A percentile compares a stretch with the other conserved stretches of the same genome.
Evolutionary conservation across 2,113 vertebrate genomes (phyloP).

Genomic region (Sarotherodon lohbergeri): DNA sequence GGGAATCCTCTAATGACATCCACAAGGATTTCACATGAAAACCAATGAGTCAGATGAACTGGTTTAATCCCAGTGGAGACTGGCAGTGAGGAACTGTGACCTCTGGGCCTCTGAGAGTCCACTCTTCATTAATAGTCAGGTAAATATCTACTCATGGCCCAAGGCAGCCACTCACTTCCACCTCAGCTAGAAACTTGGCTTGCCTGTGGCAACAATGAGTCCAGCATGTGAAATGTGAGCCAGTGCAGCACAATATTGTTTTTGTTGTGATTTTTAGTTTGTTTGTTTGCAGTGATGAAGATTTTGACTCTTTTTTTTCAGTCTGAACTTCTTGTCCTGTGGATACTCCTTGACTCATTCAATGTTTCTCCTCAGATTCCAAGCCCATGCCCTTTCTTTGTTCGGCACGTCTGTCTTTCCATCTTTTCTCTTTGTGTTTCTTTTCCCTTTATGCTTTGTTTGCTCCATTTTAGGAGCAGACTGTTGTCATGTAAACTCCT

Average conservation of each 20-base stretch:
- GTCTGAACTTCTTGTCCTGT: not conserved
- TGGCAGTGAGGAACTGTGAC: not conserved
- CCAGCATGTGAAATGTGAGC: not conserved
- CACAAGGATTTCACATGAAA: not conserved
- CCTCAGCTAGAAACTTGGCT: not conserved
- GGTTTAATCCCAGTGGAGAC: not conserved
- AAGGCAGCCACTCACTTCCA: not conserved
- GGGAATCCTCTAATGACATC: not conserved
- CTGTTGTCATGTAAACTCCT: not conserved
- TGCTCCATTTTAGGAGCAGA: not conserved
- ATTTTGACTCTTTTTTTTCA: not conserved
- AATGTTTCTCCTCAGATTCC: not conserved
- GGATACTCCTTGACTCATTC: fast-evolving
- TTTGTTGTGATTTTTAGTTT: not conserved
- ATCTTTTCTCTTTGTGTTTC: not conserved
- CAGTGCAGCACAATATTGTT: not conserved
- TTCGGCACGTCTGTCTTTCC: fast-evolving
- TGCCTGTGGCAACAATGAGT: constrained; percentile 1
- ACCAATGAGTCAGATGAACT: not conserved
- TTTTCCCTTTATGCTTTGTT: not conserved
- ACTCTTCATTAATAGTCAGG: constrained; percentile 16
- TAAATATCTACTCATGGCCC: constrained; percentile 20
- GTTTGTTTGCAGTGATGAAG: not conserved
- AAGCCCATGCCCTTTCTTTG: fast-evolving
- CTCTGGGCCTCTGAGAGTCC: not conserved